Base-by-base conservation (phyloP, 1,140 invertebrate genomes). In the Trichomalopsis sarcophagae region DNA sequence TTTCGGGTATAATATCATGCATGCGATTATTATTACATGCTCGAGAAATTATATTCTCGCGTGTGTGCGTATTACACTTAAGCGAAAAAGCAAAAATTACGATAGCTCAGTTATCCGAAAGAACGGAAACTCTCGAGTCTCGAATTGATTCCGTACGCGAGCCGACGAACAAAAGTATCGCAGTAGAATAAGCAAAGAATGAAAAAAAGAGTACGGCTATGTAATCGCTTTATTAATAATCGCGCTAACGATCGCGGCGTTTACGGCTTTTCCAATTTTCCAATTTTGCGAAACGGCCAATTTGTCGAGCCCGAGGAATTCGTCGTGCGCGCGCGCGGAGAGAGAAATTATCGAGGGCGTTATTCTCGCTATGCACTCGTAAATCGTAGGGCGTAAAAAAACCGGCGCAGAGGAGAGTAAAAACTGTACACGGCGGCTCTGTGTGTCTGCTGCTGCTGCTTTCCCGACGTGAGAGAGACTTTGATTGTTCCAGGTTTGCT, bases 241-340 rank as follows among this genome's bases (percentile, higher is more conserved):
- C 33, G 73, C 36, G 73, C 23, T 71, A 71, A 71, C 68, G 27
- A 71, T 27, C 30, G 10, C 0, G 3, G 68, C 33, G n/a, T 77
- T 77, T 27, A 77, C 40, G 75, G 44, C 40, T 11, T 40, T 36
- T 66, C 77, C 68, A 81, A 81, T 81, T 81, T 81, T 81, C 79
- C 68, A 69, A 81, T 81, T 81, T 81, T 47, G n/a, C 40, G 27
- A 33, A 81, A 47, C n/a, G 62, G 30, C 78, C 30, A 68, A 66
- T 69, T 80, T 80, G 55, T 30, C 55, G 77, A 79, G 14, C 21
- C 55, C 7, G 55, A 62, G 55, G 55, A 80, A 80, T 68, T 80
- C 55, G 55, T 27, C 62, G 44, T 47, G 44, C 62, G 44, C 21
- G 23, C 27, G 0, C 27, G 40, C 55, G 40, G 6, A 50, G 36